Conservation (phyloP, 2,888 invertebrate genomes). For the Lasius platythorax region DNA sequence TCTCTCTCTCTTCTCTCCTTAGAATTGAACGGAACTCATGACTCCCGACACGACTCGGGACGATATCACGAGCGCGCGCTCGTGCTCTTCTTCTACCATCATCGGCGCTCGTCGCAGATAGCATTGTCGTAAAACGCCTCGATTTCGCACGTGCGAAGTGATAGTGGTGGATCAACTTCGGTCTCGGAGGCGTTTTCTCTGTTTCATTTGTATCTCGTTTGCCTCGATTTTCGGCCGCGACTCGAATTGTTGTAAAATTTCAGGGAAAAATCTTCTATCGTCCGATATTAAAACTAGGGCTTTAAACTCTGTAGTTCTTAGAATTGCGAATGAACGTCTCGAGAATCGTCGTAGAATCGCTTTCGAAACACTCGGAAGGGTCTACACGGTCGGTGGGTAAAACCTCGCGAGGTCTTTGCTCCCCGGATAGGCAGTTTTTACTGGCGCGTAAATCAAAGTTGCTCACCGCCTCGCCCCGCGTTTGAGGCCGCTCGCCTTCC, state of each 20-base stretch:
- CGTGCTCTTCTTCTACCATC: conserved; percentile 56
- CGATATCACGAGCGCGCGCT: conserved; percentile 53
- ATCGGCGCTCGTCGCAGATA: conserved; percentile 36
- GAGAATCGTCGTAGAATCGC: conserved; percentile 45
- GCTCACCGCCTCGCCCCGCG: conserved; percentile 52
- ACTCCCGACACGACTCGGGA: conserved; percentile 64
- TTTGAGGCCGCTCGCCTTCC: conserved; percentile 17
- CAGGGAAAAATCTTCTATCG: neutral
- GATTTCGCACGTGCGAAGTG: conserved; percentile 69
- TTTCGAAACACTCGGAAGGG: conserved; percentile 34
- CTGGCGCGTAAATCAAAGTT: conserved; percentile 79
- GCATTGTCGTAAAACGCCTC: conserved; percentile 48
- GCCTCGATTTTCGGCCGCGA: neutral
- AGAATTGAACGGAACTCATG: conserved; percentile 66
- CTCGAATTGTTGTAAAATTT: neutral
- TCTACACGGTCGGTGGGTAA: conserved; percentile 24
- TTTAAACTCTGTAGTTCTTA: neutral
- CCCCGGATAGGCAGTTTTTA: conserved; percentile 71
- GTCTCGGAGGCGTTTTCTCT: neutral
- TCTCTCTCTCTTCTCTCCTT: conserved; percentile 21
- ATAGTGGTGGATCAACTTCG: conserved; percentile 10
- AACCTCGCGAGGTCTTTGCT: conserved; percentile 62
- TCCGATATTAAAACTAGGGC: neutral
- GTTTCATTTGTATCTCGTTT: neutral
- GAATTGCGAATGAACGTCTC: conserved; percentile 17